These are phyloP conservation scores for Drosophila cognata DNA, from an alignment of 2,888 invertebrate genomes.

Conservation along the genomic window DNA sequence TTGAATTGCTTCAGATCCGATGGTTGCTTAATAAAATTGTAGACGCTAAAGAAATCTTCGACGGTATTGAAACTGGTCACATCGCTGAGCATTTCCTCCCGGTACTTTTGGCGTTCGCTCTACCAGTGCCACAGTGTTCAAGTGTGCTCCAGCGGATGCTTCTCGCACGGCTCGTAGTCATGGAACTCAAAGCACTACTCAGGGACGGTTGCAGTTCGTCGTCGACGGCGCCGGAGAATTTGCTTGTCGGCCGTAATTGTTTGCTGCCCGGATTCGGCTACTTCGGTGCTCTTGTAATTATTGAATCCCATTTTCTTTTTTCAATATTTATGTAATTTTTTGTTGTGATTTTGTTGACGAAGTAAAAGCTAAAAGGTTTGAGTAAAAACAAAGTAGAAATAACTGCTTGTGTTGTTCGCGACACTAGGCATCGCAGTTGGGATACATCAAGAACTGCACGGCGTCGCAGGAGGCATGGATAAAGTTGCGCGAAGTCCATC, in stretches of 20 bases:
- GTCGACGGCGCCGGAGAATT: slow-evolving; percentile 14
- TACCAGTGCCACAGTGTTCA: slow-evolving; percentile 99
- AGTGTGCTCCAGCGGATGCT: slow-evolving; percentile 96
- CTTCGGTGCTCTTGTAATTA: slow-evolving; percentile 37
- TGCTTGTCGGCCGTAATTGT: neutral
- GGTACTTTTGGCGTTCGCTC: slow-evolving; percentile 91
- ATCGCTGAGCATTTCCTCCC: slow-evolving; percentile 96
- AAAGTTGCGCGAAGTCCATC: no score
- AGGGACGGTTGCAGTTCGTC: slow-evolving; percentile 50
- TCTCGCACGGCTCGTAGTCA: slow-evolving; percentile 88
- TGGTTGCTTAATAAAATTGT: slow-evolving; percentile 93
- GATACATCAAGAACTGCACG: no score
- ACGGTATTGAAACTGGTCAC: slow-evolving; percentile 97
- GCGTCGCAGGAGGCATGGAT: no score
- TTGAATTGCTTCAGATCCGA: slow-evolving; percentile 91
- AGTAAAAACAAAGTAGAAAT: no score
- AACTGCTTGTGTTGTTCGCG: slow-evolving; percentile 37
- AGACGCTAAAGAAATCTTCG: slow-evolving; percentile 98
- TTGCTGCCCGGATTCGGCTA: slow-evolving; percentile 16
- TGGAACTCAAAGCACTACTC: slow-evolving; percentile 45
- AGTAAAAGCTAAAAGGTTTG: no score
- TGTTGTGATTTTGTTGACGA: neutral
- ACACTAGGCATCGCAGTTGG: neutral
- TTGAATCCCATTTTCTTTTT: slow-evolving; percentile 2
- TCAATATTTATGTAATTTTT: slow-evolving; percentile 28